Evolutionary conservation across 2,797 vertebrate species (phyloP).

Genomic region (Acestrorhynchus altus): DNA sequence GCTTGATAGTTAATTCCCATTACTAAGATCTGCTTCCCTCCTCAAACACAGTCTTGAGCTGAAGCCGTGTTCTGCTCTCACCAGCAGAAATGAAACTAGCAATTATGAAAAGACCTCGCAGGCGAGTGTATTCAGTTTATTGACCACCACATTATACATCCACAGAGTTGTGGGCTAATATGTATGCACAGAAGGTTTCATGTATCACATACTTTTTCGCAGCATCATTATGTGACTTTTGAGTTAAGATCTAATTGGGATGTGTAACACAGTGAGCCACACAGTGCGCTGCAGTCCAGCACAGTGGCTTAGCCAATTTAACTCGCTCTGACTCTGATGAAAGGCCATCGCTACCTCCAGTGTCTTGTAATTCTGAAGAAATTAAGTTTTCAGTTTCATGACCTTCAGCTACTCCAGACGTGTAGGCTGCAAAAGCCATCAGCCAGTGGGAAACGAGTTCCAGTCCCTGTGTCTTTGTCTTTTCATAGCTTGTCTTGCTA

Average conservation of each 20-base stretch:
- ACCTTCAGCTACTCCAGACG: constrained; percentile 23
- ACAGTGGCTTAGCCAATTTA: constrained; percentile 6
- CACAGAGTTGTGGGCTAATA: neutral
- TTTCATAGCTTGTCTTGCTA: neutral
- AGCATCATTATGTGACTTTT: neutral
- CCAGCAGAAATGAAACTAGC: too few relatives aligned
- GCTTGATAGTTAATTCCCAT: too few relatives aligned
- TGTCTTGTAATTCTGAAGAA: constrained; percentile 33
- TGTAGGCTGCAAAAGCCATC: constrained; percentile 6
- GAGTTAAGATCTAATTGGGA: neutral
- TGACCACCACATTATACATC: neutral
- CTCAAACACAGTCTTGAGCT: too few relatives aligned
- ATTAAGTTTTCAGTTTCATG: constrained; percentile 27
- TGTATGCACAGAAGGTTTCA: neutral
- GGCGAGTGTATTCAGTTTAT: too few relatives aligned
- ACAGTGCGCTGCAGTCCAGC: neutral
- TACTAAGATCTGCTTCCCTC: too few relatives aligned
- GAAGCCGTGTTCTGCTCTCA: too few relatives aligned
- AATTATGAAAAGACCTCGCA: too few relatives aligned
- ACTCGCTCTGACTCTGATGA: constrained; percentile 8
- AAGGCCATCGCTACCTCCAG: neutral
- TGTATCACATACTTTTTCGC: neutral
- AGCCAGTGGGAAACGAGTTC: constrained; percentile 3
- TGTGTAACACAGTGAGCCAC: neutral
- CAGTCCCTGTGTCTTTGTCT: neutral